Conservation (phyloP, 2,113 vertebrate genomes). For the Ceratotherium simum region DNA sequence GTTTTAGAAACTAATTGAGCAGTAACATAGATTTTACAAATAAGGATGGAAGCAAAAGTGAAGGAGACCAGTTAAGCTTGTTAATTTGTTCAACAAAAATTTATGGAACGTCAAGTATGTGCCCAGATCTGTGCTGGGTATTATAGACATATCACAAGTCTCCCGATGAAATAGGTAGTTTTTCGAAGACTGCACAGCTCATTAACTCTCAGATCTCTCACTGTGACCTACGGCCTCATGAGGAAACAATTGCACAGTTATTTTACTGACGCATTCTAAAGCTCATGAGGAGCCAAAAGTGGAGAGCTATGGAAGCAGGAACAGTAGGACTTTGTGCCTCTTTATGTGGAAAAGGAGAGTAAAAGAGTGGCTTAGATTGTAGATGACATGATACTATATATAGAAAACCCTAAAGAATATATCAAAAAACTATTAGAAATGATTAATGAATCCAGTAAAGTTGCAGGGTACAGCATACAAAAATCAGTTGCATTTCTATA, state of each 20-base stretch:
- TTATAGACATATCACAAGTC: background rate
- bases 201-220: background rate
- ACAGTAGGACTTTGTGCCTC: background rate
- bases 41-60: background rate
- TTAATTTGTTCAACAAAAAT: background rate
- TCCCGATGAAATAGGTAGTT: background rate
- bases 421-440: too few relatives aligned
- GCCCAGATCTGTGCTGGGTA: background rate
- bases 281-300: background rate
- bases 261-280: background rate
- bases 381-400: too few relatives aligned
- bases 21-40: background rate
- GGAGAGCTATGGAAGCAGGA: background rate
- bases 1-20: slow-evolving; percentile 7
- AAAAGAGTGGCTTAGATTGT: background rate
- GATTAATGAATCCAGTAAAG: too few relatives aligned
- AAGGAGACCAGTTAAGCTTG: background rate
- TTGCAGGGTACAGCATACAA: too few relatives aligned
- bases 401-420: too few relatives aligned
- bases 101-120: background rate
- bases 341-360: background rate
- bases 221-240: background rate
- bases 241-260: rapidly evolving
- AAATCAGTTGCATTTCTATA: too few relatives aligned
- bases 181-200: background rate